phyloP scores from a whole-genome alignment of 2,888 invertebrate species.

The Phaonia tiefii region DNA sequence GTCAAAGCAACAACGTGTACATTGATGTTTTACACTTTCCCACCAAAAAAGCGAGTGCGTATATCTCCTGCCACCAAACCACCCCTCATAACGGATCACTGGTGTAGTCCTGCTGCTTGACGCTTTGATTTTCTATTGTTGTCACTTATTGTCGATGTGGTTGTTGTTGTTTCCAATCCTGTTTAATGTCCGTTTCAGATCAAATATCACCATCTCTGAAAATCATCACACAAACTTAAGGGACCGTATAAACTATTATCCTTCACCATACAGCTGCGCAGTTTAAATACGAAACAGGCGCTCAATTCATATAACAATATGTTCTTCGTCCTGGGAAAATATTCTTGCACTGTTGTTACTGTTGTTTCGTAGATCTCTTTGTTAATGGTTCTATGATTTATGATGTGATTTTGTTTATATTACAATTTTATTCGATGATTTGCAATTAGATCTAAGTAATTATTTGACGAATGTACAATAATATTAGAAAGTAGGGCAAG shows the following conservation, averaged over 20 bases:
- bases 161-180: conserved; percentile 50
- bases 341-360: conserved; percentile 28
- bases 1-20: conserved; percentile 7
- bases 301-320: conserved; percentile 22
- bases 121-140: conserved; percentile 61
- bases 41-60: conserved; percentile 49
- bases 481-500: no score
- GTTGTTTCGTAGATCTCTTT: background rate
- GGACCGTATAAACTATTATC: conserved; percentile 48
- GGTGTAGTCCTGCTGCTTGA: conserved; percentile 65
- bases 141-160: conserved; percentile 31
- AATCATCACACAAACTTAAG: conserved; percentile 3
- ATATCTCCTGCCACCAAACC: conserved; percentile 43
- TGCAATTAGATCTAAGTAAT: background rate
- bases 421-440: conserved; percentile 20
- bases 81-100: conserved; percentile 38
- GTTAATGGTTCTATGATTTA: conserved; percentile 48
- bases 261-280: conserved; percentile 61
- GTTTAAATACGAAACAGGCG: conserved; percentile 46
- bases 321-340: conserved; percentile 65
- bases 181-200: conserved; percentile 66
- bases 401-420: conserved; percentile 41
- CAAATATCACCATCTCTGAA: conserved; percentile 56
- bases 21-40: conserved; percentile 54
- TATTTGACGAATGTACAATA: no score